These are phyloP conservation scores for Zelleria hepariella DNA, from an alignment of 2,888 invertebrate genomes.

Conservation along the genomic window DNA sequence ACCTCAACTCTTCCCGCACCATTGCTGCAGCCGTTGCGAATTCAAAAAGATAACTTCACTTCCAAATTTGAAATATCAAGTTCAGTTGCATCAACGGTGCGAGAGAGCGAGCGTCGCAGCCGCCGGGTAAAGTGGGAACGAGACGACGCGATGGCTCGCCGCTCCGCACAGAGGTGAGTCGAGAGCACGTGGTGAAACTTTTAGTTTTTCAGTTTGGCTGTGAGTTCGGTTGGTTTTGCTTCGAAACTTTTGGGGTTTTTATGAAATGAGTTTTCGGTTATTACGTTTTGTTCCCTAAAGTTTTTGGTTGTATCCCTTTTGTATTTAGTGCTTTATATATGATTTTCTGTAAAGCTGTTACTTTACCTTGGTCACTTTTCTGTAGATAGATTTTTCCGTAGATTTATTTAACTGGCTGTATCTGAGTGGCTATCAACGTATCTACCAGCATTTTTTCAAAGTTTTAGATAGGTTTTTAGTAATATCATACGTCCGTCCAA, in stretches of 20 bases:
- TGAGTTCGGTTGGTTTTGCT: not conserved
- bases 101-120: conserved; percentile 58
- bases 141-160: conserved; percentile 58
- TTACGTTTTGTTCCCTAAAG: not conserved
- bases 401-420: too few species aligned
- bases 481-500: too few species aligned
- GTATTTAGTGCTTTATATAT: not conserved
- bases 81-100: conserved; percentile 38
- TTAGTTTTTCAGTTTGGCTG: conserved; percentile 23
- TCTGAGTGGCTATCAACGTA: too few species aligned
- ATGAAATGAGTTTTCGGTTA: not conserved
- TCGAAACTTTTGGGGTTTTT: not conserved
- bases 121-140: conserved; percentile 64
- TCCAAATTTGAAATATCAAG: conserved; percentile 14
- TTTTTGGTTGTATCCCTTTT: not conserved
- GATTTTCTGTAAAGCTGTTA: not conserved
- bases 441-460: too few species aligned
- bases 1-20: conserved; percentile 65
- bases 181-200: conserved; percentile 53
- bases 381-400: too few species aligned
- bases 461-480: too few species aligned
- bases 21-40: conserved; percentile 9
- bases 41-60: too few species aligned
- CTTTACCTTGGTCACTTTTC: too few species aligned
- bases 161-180: conserved; percentile 62